These are phyloP conservation scores for Orientallactaga sibirica DNA, from an alignment of 2,797 vertebrate genomes.

Conservation along the genomic window DNA sequence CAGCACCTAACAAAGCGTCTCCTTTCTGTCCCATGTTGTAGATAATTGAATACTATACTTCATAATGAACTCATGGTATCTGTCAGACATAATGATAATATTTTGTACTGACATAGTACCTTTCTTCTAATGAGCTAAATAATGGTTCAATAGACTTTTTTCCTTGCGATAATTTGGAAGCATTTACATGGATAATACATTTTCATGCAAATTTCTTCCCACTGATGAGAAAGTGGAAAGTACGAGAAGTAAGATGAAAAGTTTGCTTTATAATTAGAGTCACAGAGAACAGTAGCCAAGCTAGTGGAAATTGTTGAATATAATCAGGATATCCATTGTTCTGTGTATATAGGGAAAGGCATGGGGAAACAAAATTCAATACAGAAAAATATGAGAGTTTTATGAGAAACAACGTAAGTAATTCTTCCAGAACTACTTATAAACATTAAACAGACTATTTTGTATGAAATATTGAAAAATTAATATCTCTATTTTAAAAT, in stretches of 20 bases:
- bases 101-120: slow-evolving; percentile 56
- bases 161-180: slow-evolving; percentile 65
- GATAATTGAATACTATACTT: slow-evolving; percentile 73
- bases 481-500: too few relatives aligned
- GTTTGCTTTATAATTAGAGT: slow-evolving; percentile 59
- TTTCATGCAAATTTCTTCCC: slow-evolving; percentile 57
- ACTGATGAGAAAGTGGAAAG: slow-evolving; percentile 43
- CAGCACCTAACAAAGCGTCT: slow-evolving; percentile 62
- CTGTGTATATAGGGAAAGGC: neutral
- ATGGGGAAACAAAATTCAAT: neutral
- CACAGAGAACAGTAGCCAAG: slow-evolving; percentile 20
- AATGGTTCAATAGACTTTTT: slow-evolving; percentile 57
- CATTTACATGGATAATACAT: slow-evolving; percentile 66
- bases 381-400: neutral
- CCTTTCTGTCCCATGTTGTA: slow-evolving; percentile 60
- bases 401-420: neutral
- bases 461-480: neutral
- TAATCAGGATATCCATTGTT: slow-evolving; percentile 17
- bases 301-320: neutral
- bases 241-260: slow-evolving; percentile 65
- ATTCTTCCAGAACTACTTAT: slow-evolving; percentile 27
- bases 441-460: neutral
- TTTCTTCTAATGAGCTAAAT: slow-evolving; percentile 69
- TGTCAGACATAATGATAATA: slow-evolving; percentile 72
- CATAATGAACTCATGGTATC: slow-evolving; percentile 71